A percentile compares a stretch with the other conserved stretches of the same genome.
phyloP scores from a whole-genome alignment of 2,888 invertebrate genomes.

The Conus canariensis region DNA sequence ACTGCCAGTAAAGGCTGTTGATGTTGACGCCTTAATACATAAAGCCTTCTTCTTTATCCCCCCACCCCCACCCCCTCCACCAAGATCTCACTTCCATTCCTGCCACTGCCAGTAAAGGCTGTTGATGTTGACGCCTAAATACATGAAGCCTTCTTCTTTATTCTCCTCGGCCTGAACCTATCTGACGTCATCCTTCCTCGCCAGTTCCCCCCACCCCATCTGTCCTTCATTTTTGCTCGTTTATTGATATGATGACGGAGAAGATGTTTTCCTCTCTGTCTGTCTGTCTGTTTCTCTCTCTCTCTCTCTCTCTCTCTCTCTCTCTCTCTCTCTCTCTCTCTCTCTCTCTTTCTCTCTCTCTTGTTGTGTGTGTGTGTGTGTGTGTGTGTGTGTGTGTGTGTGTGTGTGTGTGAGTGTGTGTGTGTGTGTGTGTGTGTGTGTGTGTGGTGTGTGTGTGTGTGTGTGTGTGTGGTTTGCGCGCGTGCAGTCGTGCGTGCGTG shows the following conservation, averaged over 20 bases:
- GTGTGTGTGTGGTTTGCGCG: neutral
- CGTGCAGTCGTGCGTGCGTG: too few relatives aligned
- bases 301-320: neutral
- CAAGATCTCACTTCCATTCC: too few relatives aligned
- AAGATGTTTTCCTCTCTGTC: neutral
- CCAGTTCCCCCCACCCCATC: neutral
- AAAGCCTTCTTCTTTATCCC: too few relatives aligned
- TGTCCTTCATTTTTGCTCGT: neutral
- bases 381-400: slow-evolving; percentile 10
- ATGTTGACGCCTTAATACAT: too few relatives aligned
- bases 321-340: neutral
- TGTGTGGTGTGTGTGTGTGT: neutral
- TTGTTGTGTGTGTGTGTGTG: neutral
- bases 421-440: slow-evolving; percentile 10
- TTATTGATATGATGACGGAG: too few relatives aligned
- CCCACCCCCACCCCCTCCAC: too few relatives aligned
- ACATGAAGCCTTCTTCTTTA: too few relatives aligned
- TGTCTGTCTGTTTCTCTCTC: neutral
- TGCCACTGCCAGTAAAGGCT: too few relatives aligned
- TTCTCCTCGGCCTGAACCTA: too few relatives aligned
- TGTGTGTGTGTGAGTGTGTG: slow-evolving; percentile 5
- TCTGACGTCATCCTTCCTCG: too few relatives aligned
- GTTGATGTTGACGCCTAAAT: too few relatives aligned
- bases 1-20: too few relatives aligned
- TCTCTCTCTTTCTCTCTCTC: neutral